Percentiles rank a stretch among this genome's conserved stretches.
phyloP scores from a whole-genome alignment of 2,888 invertebrate species.

The Villa cingulata region DNA sequence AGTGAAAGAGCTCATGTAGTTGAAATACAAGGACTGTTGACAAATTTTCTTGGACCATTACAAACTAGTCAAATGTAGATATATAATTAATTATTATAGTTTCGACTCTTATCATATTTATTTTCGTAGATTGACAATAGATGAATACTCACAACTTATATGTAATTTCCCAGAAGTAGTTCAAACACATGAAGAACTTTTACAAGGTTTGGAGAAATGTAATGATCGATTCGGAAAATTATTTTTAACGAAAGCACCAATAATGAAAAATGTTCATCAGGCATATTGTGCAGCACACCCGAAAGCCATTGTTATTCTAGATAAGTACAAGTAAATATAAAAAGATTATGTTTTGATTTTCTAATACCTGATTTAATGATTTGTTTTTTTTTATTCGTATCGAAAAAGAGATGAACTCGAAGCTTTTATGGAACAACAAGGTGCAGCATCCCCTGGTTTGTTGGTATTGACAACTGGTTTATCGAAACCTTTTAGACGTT shows the following conservation, averaged over 20 bases:
- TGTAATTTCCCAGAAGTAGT: slow-evolving; percentile 82
- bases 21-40: slow-evolving; percentile 73
- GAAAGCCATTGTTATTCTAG: slow-evolving; percentile 81
- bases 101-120: not conserved
- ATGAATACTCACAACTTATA: slow-evolving; percentile 75
- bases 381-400: not conserved
- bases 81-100: not conserved
- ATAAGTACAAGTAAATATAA: slow-evolving; percentile 71
- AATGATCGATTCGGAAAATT: slow-evolving; percentile 77
- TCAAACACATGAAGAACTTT: slow-evolving; percentile 68
- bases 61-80: slow-evolving; percentile 75
- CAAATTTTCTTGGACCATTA: slow-evolving; percentile 76
- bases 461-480: slow-evolving; percentile 83
- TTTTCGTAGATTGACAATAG: slow-evolving; percentile 53
- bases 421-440: slow-evolving; percentile 76
- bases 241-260: slow-evolving; percentile 72
- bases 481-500: slow-evolving; percentile 86
- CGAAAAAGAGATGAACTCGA: slow-evolving; percentile 59
- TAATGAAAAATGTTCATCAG: slow-evolving; percentile 71
- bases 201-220: slow-evolving; percentile 66
- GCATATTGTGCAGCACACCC: slow-evolving; percentile 90
- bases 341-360: not conserved
- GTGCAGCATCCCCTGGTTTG: slow-evolving; percentile 73
- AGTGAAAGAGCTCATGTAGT: slow-evolving; percentile 84
- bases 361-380: not conserved